These are phyloP conservation scores for Oncorhynchus tshawytscha DNA, from an alignment of 2,113 vertebrate genomes.

Conservation along the genomic window DNA sequence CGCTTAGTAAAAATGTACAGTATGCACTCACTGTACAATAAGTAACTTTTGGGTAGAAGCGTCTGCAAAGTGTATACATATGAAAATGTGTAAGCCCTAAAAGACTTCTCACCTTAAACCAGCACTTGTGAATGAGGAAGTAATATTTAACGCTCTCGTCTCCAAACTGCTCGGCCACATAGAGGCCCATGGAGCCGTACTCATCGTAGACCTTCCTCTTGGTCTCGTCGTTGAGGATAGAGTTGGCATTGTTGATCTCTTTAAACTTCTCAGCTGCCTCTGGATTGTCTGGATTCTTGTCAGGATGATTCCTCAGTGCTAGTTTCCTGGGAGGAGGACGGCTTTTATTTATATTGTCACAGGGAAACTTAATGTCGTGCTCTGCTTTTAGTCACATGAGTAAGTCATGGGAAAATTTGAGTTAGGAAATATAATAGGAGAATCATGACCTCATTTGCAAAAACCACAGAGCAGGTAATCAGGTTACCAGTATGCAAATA, in stretches of 20 bases:
- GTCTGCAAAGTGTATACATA: neutral
- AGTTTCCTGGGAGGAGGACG: slow-evolving; percentile 72
- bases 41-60: too few species aligned
- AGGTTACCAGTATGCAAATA: too few species aligned
- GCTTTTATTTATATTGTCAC: too few species aligned
- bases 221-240: slow-evolving; percentile 80
- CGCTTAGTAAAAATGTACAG: too few species aligned
- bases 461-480: too few species aligned
- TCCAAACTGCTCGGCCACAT: slow-evolving; percentile 86
- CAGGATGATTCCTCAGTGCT: slow-evolving; percentile 86
- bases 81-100: neutral
- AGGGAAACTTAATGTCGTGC: too few species aligned
- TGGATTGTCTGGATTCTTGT: slow-evolving; percentile 84
- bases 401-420: neutral
- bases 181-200: slow-evolving; percentile 90
- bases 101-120: slow-evolving; percentile 86
- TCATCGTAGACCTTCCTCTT: slow-evolving; percentile 83
- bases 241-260: slow-evolving; percentile 91
- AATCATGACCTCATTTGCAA: too few species aligned
- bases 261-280: slow-evolving; percentile 77
- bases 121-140: slow-evolving; percentile 85
- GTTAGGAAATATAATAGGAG: too few species aligned
- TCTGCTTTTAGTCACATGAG: too few species aligned
- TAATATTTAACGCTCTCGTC: slow-evolving; percentile 85
- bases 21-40: too few species aligned